These are phyloP conservation scores for Sandelia bainsii DNA, from an alignment of 2,797 vertebrate genomes.

Conservation along the genomic window DNA sequence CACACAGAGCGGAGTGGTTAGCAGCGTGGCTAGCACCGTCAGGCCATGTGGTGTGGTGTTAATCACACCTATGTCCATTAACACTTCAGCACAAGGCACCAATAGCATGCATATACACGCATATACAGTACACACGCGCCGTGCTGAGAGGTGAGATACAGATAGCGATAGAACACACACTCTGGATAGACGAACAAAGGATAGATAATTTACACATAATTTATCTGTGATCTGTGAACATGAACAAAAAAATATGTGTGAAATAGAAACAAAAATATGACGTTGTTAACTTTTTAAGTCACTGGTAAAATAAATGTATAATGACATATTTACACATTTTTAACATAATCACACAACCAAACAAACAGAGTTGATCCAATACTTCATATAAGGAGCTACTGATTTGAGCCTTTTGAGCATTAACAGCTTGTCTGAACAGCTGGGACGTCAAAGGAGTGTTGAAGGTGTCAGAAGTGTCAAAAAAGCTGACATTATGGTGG, in stretches of 20 bases:
- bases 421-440: slow-evolving; percentile 33
- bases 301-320: not conserved
- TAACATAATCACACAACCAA: too few relatives aligned
- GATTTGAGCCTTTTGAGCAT: slow-evolving; percentile 27
- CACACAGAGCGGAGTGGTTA: slow-evolving; percentile 42
- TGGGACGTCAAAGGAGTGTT: slow-evolving; percentile 19
- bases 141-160: slow-evolving; percentile 18
- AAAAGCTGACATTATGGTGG: slow-evolving; percentile 24
- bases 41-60: slow-evolving; percentile 73
- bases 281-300: slow-evolving; percentile 3
- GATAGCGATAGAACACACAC: slow-evolving; percentile 6
- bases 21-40: slow-evolving; percentile 64
- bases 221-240: not conserved
- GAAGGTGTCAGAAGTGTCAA: slow-evolving; percentile 39
- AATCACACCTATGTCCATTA: slow-evolving; percentile 81
- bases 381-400: not conserved
- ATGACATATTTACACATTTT: not conserved
- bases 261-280: not conserved
- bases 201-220: too few relatives aligned
- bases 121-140: slow-evolving; percentile 14
- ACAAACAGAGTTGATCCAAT: slow-evolving; percentile 9
- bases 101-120: slow-evolving; percentile 9
- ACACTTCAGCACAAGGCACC: slow-evolving; percentile 61
- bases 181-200: not conserved
- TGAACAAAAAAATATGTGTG: not conserved